Evolutionary conservation across 1,140 invertebrate genomes (phyloP).

Genomic region (Drosophila nigromelanica): DNA sequence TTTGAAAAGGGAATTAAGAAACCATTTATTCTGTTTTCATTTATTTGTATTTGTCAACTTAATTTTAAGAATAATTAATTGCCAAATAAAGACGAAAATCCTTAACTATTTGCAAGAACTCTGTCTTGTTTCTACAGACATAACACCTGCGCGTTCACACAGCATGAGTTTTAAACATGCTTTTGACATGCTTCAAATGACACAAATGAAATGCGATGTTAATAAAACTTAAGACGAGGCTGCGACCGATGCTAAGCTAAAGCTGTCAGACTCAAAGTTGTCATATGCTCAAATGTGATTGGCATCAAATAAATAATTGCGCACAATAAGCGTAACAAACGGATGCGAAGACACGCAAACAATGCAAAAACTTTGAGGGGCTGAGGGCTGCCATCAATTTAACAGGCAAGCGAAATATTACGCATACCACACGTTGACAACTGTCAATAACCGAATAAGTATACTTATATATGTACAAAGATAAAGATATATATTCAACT

Average conservation of each 20-base stretch:
- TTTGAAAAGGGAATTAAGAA: too few species aligned
- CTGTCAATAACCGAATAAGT: constrained; percentile 35
- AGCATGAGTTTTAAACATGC: not conserved
- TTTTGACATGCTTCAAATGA: not conserved
- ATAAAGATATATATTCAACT: constrained; percentile 12
- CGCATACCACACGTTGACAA: constrained; percentile 60
- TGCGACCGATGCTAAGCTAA: not conserved
- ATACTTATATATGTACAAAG: constrained; percentile 10
- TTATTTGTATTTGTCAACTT: too few species aligned
- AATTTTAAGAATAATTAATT: not conserved
- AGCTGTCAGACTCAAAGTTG: constrained; percentile 38
- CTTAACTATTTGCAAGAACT: not conserved
- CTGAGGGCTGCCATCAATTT: constrained; percentile 38
- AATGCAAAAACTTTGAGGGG: constrained; percentile 16
- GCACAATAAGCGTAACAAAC: constrained; percentile 15
- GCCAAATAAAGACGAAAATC: not conserved
- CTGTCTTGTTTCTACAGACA: not conserved
- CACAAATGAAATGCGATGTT: constrained; percentile 9
- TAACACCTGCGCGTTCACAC: not conserved
- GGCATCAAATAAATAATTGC: constrained; percentile 49
- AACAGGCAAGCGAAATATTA: constrained; percentile 51
- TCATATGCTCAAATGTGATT: constrained; percentile 48
- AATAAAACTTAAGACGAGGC: constrained; percentile 1
- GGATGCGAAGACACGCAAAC: constrained; percentile 8
- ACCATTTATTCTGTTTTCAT: too few species aligned